Evolutionary conservation across 2,113 vertebrate genomes (phyloP), one percentile per base, ranked within the genome.

Genomic region (Python bivittatus): DNA sequence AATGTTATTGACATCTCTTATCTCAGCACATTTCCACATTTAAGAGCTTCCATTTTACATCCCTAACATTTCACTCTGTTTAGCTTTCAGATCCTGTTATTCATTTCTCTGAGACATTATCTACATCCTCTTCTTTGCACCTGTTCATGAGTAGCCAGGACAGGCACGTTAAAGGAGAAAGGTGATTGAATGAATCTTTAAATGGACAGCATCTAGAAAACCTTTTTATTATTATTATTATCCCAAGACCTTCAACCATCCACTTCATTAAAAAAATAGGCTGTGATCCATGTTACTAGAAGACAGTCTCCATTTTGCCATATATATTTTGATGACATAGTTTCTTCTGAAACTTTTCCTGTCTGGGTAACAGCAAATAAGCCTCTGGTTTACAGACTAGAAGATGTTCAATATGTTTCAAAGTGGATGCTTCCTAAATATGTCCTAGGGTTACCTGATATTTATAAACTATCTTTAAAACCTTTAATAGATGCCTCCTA

Each of bases 301-400:
- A n/a, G 1, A 79, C n/a, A 92, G 7, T 48, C n/a, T 10, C 84
- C 52, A 44, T 5, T 0, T 57, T 29, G 87, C 44, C 27, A 84
- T 22, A 1, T 89, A 58, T 94, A 94, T 92, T 88, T 87, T 7
- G 29, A 95, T n/a, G 33, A 91, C 54, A 92, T 42, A n/a, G 0
- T 54, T 52, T 94, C 90, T 86, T 42, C 23, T 1, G 68, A 48
- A 92, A 53, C 33, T 0, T 2, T 88, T 22, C 20, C 64, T 8
- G 6, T 56, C 56, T 25, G 84, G 29, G 88, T 89, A 0, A 25
- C 0, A 4, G 68, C 84, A 57, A 53, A 93, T 48, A 52, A 92
- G 91, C 12, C 56, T 0, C 0, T 3, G 2, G 86, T 48, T 84
- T 85, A 17, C 6, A 58, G 27, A 64, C 27, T 57, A 61, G 29